phyloP scores from a whole-genome alignment of 1,140 invertebrate genomes.

The Polypedilum vanderplanki region DNA sequence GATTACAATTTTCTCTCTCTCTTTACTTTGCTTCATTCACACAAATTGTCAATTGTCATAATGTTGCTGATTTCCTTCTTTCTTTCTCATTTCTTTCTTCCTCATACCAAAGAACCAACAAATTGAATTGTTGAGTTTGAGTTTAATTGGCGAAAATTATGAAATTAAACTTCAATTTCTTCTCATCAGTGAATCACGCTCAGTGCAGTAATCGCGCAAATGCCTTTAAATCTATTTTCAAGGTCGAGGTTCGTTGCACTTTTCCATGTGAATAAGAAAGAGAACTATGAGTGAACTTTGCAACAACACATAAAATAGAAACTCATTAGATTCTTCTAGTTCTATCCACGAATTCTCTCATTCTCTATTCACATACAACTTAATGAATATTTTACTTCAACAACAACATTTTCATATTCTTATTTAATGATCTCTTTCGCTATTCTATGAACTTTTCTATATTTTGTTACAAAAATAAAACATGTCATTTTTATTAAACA shows the following conservation, averaged over 20 bases:
- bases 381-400: not conserved
- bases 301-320: constrained; percentile 2
- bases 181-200: not conserved
- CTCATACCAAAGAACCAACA: not conserved
- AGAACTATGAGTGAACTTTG: constrained; percentile 21
- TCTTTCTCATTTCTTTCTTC: not conserved
- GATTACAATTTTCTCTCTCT: constrained; percentile 1
- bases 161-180: not conserved
- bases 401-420: not conserved
- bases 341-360: not conserved
- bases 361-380: not conserved
- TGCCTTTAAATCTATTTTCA: not conserved
- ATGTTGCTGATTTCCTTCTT: not conserved
- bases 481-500: too few species aligned
- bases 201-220: not conserved
- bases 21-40: not conserved
- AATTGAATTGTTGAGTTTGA: not conserved
- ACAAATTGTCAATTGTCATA: not conserved
- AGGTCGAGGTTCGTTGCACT: constrained; percentile 23
- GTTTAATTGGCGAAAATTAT: not conserved
- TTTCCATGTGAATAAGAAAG: not conserved
- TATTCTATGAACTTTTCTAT: not conserved
- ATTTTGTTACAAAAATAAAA: too few species aligned
- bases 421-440: constrained; percentile 1
- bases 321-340: not conserved